A percentile compares a stretch with the other conserved stretches of the same genome.
Evolutionary conservation across 2,113 vertebrate species (phyloP).

Genomic region (Pagrus major): DNA sequence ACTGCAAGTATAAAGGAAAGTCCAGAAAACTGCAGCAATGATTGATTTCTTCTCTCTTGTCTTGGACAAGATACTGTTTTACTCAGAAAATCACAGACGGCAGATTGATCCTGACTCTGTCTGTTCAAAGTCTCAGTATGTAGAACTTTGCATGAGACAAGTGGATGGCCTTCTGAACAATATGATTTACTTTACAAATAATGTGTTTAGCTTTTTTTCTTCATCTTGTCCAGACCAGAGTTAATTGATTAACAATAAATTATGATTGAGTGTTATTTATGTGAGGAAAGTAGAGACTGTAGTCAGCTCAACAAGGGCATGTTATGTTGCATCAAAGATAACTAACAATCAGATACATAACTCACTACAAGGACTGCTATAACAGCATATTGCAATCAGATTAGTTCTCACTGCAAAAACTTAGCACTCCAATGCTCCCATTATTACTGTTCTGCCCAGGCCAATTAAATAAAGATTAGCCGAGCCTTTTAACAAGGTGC

Average conservation of each 20-base stretch:
- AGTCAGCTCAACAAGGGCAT: neutral
- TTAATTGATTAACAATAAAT: too few species aligned
- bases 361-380: neutral
- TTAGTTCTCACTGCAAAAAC: neutral
- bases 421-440: neutral
- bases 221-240: neutral
- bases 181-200: neutral
- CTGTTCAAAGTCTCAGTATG: too few species aligned
- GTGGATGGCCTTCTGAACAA: neutral
- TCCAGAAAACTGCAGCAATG: too few species aligned
- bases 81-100: too few species aligned
- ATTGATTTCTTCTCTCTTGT: too few species aligned
- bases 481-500: neutral
- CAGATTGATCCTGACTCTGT: too few species aligned
- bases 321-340: neutral
- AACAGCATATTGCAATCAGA: conserved; percentile 12
- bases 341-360: neutral
- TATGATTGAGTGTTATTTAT: neutral
- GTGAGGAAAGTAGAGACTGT: neutral
- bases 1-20: too few species aligned
- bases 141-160: neutral
- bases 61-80: too few species aligned
- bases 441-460: conserved; percentile 1
- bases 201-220: neutral
- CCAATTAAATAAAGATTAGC: conserved; percentile 4